Percentiles rank a stretch among this genome's conserved stretches.
Evolutionary conservation across 2,888 invertebrate species (phyloP).

Genomic region (Nemurella pictetii): DNA sequence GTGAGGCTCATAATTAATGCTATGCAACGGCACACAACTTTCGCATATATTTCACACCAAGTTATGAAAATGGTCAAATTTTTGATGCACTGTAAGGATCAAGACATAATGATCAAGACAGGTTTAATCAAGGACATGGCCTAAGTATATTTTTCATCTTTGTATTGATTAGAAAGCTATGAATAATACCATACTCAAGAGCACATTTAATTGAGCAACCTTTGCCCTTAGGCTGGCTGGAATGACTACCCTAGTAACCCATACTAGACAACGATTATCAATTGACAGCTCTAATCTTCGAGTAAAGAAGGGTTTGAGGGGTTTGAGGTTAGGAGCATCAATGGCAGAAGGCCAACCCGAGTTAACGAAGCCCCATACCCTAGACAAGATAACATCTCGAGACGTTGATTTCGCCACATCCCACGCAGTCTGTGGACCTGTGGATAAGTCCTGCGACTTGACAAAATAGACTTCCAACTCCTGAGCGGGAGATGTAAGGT

Average conservation of each 20-base stretch:
- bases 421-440: background rate
- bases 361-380: background rate
- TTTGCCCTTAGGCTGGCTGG: constrained; percentile 34
- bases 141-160: too few species aligned
- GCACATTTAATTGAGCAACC: too few species aligned
- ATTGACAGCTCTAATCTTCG: constrained; percentile 12
- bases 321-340: background rate
- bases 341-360: constrained; percentile 12
- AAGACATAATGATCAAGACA: too few species aligned
- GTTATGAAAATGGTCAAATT: too few species aligned
- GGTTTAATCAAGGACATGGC: too few species aligned
- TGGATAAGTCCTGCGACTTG: background rate
- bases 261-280: constrained; percentile 40
- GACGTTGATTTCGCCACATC: background rate
- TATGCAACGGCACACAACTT: too few species aligned
- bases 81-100: too few species aligned
- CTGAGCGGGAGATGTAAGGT: background rate
- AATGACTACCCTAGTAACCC: constrained; percentile 41
- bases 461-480: background rate
- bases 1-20: too few species aligned
- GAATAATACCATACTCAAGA: too few species aligned
- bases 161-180: too few species aligned
- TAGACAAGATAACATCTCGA: background rate
- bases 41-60: too few species aligned
- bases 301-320: background rate